Evolutionary conservation across 2,113 vertebrate species (phyloP).

Genomic region (Neodon shergylaensis): DNA sequence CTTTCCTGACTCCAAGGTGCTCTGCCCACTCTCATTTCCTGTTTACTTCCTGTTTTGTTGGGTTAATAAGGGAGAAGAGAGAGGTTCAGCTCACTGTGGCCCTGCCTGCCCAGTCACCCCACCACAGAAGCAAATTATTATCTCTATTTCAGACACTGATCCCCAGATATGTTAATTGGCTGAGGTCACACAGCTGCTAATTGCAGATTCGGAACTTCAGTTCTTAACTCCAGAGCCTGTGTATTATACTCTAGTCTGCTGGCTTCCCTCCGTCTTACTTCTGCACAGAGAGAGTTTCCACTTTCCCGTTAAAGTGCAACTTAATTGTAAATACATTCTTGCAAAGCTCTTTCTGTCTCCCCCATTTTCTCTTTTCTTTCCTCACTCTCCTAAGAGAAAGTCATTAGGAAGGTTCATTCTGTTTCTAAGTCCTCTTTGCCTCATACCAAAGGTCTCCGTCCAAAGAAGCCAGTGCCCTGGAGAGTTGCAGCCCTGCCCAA

Average conservation of each 20-base stretch:
- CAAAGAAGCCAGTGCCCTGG: neutral
- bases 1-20: neutral
- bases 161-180: constrained; percentile 35
- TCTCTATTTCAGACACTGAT: constrained; percentile 23
- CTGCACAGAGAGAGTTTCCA: constrained; percentile 44
- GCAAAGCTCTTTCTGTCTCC: constrained; percentile 34
- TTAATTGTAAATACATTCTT: constrained; percentile 73
- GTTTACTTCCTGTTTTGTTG: neutral
- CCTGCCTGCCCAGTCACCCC: neutral
- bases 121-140: neutral
- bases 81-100: neutral
- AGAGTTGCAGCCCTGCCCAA: neutral
- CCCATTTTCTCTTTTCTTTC: constrained; percentile 60
- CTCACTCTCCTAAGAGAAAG: constrained; percentile 41
- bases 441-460: constrained; percentile 47
- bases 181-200: constrained; percentile 35
- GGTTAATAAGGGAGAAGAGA: constrained; percentile 42
- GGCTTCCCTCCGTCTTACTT: constrained; percentile 18
- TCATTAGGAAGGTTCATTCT: constrained; percentile 68
- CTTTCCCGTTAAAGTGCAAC: constrained; percentile 66
- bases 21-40: neutral
- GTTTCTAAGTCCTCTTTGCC: constrained; percentile 54
- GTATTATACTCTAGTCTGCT: neutral
- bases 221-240: constrained; percentile 18
- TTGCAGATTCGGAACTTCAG: neutral